Evolutionary conservation across 2,113 vertebrate species (phyloP), one percentile per base, ranked within the genome.

Genomic region (Mesocricetus auratus): DNA sequence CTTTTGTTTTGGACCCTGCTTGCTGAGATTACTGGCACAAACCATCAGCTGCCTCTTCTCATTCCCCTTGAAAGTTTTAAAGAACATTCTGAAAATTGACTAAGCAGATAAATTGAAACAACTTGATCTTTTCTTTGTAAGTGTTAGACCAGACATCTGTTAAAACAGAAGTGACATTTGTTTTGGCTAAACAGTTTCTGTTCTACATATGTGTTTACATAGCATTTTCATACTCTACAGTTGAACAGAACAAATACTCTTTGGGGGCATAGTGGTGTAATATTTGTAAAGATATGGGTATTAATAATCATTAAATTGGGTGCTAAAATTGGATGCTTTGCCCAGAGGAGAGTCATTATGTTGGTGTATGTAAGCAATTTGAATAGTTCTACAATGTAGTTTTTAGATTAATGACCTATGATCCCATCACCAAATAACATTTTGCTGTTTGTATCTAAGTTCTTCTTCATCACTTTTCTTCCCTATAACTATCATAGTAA

Each of bases 111-210:
- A 85, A 94, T 97, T 93, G 93, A 97, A 96, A 88, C 82, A 58
- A 97, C 85, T 93, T 96, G 78, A 94, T 97, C 85, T 96, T 96
- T 95, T 97, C 87, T 97, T 94, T 97, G 26, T 94, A 97, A 97
- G 94, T 96, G 94, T 97, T 96, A 97, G 92, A 94, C 94, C 29
- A 97, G 94, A 91, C 74, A 1, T 97, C 96, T 98, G 96, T 96
- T 97, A 95, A 96, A 97, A 96, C 97, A 97, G 92, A 96, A 97
- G 94, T 95, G 89, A 95, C 82, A 81, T 97, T 98, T 96, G 96
- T 97, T 97, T 97, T 97, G 94, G 82, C 89, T 96, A 95, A 97
- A 97, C 93, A 97, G 95, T 96, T 97, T 98, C 97, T 96, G 56
- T 95, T 94, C 69, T 92, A 64, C 93, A 90, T 96, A 96, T 97